These are phyloP conservation scores for Grallaria varia DNA, from an alignment of 2,113 vertebrate species.

Conservation along the genomic window DNA sequence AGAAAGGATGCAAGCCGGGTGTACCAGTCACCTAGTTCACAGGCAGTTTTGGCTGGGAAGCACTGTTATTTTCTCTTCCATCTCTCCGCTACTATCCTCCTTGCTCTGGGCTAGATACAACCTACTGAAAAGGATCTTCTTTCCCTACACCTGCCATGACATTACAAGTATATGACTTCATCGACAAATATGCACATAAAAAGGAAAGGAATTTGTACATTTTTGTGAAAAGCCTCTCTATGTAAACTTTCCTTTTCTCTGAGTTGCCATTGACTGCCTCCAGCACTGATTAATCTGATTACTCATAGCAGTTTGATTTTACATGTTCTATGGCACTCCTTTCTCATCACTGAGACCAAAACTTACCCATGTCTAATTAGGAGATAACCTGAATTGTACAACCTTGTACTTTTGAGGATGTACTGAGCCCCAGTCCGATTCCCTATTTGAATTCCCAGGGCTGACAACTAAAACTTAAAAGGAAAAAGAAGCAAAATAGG, in stretches of 20 bases:
- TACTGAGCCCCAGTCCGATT: neutral
- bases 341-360: neutral
- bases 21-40: neutral
- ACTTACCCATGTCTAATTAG: neutral
- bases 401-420: neutral
- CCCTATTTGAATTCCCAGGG: neutral
- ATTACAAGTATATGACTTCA: neutral
- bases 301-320: slow-evolving; percentile 5
- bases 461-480: neutral
- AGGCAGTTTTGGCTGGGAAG: neutral
- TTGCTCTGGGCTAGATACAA: neutral
- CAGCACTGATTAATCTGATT: slow-evolving; percentile 49
- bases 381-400: neutral
- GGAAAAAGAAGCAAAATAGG: neutral
- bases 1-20: neutral
- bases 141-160: neutral
- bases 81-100: neutral
- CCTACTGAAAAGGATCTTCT: neutral
- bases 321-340: neutral
- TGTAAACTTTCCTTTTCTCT: neutral
- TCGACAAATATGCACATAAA: neutral
- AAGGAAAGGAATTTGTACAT: neutral
- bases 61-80: neutral
- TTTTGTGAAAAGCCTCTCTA: neutral
- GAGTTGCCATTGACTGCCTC: neutral